These are phyloP conservation scores for Euschistus heros DNA, from an alignment of 1,140 invertebrate species.

Conservation along the genomic window DNA sequence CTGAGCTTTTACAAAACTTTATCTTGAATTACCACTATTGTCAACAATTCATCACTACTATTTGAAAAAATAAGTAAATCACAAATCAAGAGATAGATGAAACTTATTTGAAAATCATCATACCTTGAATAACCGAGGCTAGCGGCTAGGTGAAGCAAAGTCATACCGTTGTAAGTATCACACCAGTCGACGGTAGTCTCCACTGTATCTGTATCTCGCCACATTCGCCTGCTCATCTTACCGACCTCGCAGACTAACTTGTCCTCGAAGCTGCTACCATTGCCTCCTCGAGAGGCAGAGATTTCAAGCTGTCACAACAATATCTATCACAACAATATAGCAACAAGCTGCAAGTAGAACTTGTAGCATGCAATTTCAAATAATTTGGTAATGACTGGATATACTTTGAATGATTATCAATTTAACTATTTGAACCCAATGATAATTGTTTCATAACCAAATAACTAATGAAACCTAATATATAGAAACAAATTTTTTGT, in stretches of 20 bases:
- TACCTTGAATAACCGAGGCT: conserved; percentile 66
- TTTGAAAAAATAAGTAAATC: no score
- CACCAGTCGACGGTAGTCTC: conserved; percentile 31
- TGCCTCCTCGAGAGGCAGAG: conserved; percentile 20
- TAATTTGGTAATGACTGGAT: no score
- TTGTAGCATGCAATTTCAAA: no score
- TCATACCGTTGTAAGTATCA: conserved; percentile 53
- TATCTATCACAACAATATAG: background rate
- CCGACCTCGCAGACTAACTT: conserved; percentile 71
- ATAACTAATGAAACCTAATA: no score
- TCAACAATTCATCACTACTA: no score
- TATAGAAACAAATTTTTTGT: background rate
- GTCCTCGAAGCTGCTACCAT: conserved; percentile 67
- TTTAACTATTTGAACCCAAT: no score
- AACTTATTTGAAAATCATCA: background rate
- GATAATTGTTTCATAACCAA: no score
- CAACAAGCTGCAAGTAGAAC: no score
- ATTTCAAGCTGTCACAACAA: background rate
- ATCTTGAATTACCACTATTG: no score
- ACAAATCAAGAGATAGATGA: no score
- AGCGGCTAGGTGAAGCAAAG: conserved; percentile 78
- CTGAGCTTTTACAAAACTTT: no score
- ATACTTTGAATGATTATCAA: no score
- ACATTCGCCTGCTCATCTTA: conserved; percentile 45
- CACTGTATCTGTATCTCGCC: conserved; percentile 16